Percentiles rank a stretch among this genome's conserved stretches.
Evolutionary conservation across 2,797 vertebrate genomes (phyloP).

Genomic region (Pantherophis vulpinus): DNA sequence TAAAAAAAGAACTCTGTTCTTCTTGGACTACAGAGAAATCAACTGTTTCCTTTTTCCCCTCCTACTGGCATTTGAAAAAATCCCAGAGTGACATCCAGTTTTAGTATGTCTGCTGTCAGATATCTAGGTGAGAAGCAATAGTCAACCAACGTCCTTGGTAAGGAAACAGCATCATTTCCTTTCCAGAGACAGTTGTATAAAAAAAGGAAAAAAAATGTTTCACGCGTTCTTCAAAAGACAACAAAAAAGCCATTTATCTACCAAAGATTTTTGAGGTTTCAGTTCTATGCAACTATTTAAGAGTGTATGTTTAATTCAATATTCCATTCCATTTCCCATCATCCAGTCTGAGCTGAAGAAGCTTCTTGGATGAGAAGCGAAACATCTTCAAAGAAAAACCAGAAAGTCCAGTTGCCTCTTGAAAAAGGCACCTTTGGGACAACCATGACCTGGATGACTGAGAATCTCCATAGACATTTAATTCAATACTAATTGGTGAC

Average conservation of each 20-base stretch:
- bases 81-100: neutral
- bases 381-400: no score
- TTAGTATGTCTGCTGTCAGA: neutral
- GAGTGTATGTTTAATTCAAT: neutral
- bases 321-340: no score
- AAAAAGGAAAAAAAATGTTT: neutral
- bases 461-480: neutral
- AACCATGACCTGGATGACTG: no score
- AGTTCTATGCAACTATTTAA: neutral
- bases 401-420: no score
- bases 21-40: neutral
- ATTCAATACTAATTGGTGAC: neutral
- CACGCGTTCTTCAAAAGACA: neutral
- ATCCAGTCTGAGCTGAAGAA: no score
- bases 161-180: neutral
- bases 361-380: no score
- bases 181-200: neutral
- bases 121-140: neutral
- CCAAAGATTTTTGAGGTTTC: neutral
- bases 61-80: neutral
- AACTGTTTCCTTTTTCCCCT: no score
- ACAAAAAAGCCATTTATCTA: neutral
- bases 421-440: no score
- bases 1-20: neutral
- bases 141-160: neutral